Percentiles rank a stretch among this genome's conserved stretches.
Conservation (phyloP, 2,797 vertebrate species). For the Galaxias olidus region DNA sequence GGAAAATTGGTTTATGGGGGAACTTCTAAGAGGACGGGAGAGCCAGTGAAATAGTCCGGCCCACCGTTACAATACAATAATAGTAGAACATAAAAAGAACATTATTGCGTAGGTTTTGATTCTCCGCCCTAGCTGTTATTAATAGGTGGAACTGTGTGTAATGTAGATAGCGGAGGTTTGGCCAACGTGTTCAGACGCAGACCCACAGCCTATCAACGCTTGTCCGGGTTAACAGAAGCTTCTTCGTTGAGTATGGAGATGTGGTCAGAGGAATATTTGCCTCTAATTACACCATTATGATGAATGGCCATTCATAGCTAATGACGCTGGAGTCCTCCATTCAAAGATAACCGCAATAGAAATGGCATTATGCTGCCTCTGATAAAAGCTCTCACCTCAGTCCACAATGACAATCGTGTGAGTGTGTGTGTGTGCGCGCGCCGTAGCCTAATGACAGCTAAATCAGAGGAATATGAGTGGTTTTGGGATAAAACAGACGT, state of each 20-base stretch:
- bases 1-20: too few species aligned
- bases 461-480: slow-evolving; percentile 67
- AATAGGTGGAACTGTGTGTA: too few species aligned
- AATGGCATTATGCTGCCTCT: slow-evolving; percentile 50
- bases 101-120: too few species aligned
- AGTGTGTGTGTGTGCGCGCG: not conserved
- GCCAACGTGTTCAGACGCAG: too few species aligned
- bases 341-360: slow-evolving; percentile 60
- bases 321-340: slow-evolving; percentile 48
- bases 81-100: too few species aligned
- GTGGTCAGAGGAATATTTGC: slow-evolving; percentile 48
- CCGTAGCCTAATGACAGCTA: slow-evolving; percentile 56
- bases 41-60: too few species aligned
- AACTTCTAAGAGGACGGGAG: too few species aligned
- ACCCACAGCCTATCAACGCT: too few species aligned
- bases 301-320: slow-evolving; percentile 42
- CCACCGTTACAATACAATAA: too few species aligned
- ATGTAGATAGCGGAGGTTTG: too few species aligned
- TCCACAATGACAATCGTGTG: slow-evolving; percentile 59
- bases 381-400: slow-evolving; percentile 66
- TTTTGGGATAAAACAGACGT: slow-evolving; percentile 54
- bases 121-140: too few species aligned
- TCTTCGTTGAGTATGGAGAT: slow-evolving; percentile 29
- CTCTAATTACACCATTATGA: slow-evolving; percentile 66
- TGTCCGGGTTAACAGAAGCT: too few species aligned